Conservation (phyloP, 2,797 vertebrate species). For the Fistularia tabacaria region DNA sequence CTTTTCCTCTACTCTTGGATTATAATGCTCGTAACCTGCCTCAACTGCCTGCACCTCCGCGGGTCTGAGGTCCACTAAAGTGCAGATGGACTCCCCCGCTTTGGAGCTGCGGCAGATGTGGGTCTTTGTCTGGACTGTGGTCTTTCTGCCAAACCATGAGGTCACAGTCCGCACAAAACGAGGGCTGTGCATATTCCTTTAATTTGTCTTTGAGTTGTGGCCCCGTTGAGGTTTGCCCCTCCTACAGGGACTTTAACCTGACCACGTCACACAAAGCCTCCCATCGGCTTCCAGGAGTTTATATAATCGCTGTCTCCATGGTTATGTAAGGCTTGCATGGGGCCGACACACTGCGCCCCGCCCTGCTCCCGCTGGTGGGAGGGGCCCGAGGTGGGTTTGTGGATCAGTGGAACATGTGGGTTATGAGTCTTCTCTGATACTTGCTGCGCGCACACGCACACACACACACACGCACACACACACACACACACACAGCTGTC, state of each 20-base stretch:
- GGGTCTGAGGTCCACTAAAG: too few relatives aligned
- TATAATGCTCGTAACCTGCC: too few relatives aligned
- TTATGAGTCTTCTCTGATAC: conserved; percentile 26
- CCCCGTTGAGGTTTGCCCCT: conserved; percentile 18
- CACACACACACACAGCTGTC: conserved; percentile 1
- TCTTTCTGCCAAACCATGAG: too few relatives aligned
- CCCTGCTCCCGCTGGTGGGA: conserved; percentile 34
- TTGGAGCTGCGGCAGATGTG: too few relatives aligned
- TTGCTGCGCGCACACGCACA: neutral
- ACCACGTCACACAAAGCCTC: conserved; percentile 33
- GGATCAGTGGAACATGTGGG: conserved; percentile 67
- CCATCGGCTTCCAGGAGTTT: conserved; percentile 56
- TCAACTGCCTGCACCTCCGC: too few relatives aligned
- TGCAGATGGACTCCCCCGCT: too few relatives aligned
- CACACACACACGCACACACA: neutral
- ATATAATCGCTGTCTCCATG: conserved; percentile 57
- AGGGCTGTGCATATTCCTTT: too few relatives aligned
- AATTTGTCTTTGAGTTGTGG: neutral
- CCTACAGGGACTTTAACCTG: conserved; percentile 43
- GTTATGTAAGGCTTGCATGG: conserved; percentile 68
- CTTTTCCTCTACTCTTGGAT: too few relatives aligned
- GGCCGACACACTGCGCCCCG: conserved; percentile 38
- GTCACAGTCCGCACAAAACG: too few relatives aligned
- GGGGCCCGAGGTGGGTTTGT: conserved; percentile 52
- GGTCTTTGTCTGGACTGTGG: too few relatives aligned